Evolutionary conservation across 2,797 vertebrate species (phyloP), one percentile per base, ranked within the genome.

Genomic region (Gadopsis bispinosus): DNA sequence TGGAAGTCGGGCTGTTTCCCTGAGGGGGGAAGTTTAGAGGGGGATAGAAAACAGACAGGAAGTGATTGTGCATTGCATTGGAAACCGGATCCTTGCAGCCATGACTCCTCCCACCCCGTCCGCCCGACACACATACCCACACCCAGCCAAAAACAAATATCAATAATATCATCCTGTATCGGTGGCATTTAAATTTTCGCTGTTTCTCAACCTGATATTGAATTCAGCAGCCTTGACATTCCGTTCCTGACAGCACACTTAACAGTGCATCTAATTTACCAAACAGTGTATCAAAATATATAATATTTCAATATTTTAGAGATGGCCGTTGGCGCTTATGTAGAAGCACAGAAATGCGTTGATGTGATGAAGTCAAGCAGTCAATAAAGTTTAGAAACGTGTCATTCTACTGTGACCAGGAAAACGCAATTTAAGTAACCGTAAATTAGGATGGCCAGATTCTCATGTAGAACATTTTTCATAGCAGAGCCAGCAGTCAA

Each of bases 21-120:
- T 75, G 16, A 43, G 81, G 87, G 64, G 16, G 62, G 16, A 69
- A 68, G 83, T 76, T 87, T 80, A 81, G 64, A 39, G 61, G 8
- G 31, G 80, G 75, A 33, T 79, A 58, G 53, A 73, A 69, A 83
- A 80, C 56, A 79, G 64, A 85, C 70, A 62, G 71, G 47, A 69
- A 70, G 82, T 60, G 77, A 67, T 69, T 51, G 68, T 76, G 74
- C 82, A 67, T 68, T 5, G 45, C 41, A n/a, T 66, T 78, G 65
- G 74, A 88, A 89, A 87, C 33, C 20, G 37, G 69, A 86, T 64
- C 66, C 65, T 58, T 1, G 3, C 66, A 75, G 60, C 55, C 69
- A 65, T 80, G 69, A 85, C 79, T 10, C 71, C 79, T 48, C 56
- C 51, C 62, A 35, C 50, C 10, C 48, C 66, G 16, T 22, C 17